A percentile compares a stretch with the other conserved stretches of the same genome.
Evolutionary conservation across 92 coral and sea anemone species (phyloP).

Genomic region (Palythoa heliodiscus): DNA sequence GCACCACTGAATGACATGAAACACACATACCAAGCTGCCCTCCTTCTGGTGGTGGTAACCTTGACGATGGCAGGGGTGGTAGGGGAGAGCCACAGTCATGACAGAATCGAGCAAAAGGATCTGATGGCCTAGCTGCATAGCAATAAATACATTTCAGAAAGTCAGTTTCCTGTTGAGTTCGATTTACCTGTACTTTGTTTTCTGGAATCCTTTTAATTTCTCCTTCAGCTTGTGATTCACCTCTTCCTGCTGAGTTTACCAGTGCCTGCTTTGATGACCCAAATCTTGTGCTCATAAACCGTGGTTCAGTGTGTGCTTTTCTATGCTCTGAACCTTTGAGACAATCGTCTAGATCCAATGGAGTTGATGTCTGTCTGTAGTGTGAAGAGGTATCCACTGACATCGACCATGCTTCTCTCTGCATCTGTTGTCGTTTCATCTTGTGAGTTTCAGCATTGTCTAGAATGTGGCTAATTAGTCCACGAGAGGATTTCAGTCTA

Average conservation of each 20-base stretch:
- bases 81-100: slow-evolving; percentile 95
- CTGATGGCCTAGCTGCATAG: slow-evolving; percentile 97
- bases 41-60: slow-evolving; percentile 94
- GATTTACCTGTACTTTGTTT: slow-evolving; percentile 66
- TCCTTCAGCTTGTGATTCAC: slow-evolving; percentile 58
- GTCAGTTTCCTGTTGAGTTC: slow-evolving; percentile 80
- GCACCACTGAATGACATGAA: slow-evolving; percentile 96
- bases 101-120: slow-evolving; percentile 94
- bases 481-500: slow-evolving; percentile 53
- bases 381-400: slow-evolving; percentile 35
- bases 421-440: slow-evolving; percentile 15
- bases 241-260: slow-evolving; percentile 56
- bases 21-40: slow-evolving; percentile 96
- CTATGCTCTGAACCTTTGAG: slow-evolving; percentile 64
- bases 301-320: slow-evolving; percentile 71
- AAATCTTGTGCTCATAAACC: slow-evolving; percentile 79
- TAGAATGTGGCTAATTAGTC: slow-evolving; percentile 58
- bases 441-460: slow-evolving; percentile 24
- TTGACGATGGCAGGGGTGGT: slow-evolving; percentile 79
- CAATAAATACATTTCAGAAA: slow-evolving; percentile 91
- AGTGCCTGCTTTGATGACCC: slow-evolving; percentile 73
- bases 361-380: slow-evolving; percentile 66
- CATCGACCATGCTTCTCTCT: slow-evolving; percentile 57
- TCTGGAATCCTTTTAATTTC: slow-evolving; percentile 66
- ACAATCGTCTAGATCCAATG: slow-evolving; percentile 51